Conservation (phyloP, 2,888 invertebrate genomes). For the Camponotus fellah region DNA sequence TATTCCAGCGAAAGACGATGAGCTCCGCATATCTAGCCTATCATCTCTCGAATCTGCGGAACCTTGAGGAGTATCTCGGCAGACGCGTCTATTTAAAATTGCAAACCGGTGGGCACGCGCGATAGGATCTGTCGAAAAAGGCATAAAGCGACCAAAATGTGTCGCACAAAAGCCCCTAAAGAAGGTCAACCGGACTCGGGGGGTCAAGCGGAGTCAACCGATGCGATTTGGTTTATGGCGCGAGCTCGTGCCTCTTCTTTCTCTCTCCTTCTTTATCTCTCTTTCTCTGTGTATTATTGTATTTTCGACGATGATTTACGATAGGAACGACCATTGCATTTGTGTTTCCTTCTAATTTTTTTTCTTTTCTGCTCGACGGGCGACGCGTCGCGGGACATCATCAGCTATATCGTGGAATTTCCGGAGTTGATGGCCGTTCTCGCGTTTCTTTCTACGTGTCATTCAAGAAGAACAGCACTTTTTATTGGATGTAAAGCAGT, state of each 20-base stretch:
- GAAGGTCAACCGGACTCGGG: constrained; percentile 49
- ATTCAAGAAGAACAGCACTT: background rate
- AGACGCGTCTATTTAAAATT: constrained; percentile 68
- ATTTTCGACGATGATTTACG: constrained; percentile 78
- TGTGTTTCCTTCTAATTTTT: constrained; percentile 51
- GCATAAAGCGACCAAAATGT: constrained; percentile 70
- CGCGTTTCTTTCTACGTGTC: constrained; percentile 8
- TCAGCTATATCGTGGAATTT: constrained; percentile 31
- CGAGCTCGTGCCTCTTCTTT: constrained; percentile 60
- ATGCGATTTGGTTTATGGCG: constrained; percentile 79
- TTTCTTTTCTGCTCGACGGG: constrained; percentile 31
- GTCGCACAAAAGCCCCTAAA: constrained; percentile 73
- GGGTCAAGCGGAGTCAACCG: constrained; percentile 76
- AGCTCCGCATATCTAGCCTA: constrained; percentile 76
- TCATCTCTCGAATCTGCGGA: constrained; percentile 70
- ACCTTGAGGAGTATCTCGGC: constrained; percentile 70
- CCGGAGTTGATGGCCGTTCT: constrained; percentile 33
- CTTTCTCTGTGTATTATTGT: constrained; percentile 71
- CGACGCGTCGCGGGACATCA: constrained; percentile 32
- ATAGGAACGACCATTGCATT: constrained; percentile 64
- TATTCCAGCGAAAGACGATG: constrained; percentile 77
- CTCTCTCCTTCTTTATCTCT: constrained; percentile 18
- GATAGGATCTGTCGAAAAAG: constrained; percentile 59
- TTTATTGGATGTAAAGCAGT: constrained; percentile 38
- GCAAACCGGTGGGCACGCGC: constrained; percentile 59